A percentile compares a stretch with the other conserved stretches of the same genome.
Evolutionary conservation across 1,140 invertebrate genomes (phyloP).

Genomic region (Drosophila aff.): DNA sequence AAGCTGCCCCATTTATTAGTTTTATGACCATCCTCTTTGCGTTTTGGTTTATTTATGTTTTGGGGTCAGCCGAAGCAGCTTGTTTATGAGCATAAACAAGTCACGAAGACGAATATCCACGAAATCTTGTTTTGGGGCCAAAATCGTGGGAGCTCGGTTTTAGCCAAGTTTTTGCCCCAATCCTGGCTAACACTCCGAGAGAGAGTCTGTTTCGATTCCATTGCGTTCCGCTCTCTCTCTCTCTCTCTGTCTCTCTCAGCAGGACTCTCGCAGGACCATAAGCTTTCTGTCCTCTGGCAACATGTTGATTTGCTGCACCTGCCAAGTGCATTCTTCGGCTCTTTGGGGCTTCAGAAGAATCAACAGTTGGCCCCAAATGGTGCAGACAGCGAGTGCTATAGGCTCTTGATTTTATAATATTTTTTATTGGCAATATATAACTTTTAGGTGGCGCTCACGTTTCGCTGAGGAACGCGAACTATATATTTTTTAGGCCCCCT

Average conservation of each 20-base stretch:
- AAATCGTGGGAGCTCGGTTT: constrained; percentile 25
- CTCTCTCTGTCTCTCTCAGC: neutral
- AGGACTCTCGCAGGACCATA: neutral
- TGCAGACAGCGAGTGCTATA: constrained; percentile 5
- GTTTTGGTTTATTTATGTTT: constrained; percentile 33
- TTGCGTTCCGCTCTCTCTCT: constrained; percentile 44
- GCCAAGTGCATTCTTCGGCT: constrained; percentile 20
- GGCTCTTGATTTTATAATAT: constrained; percentile 18
- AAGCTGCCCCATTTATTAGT: neutral
- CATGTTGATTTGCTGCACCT: constrained; percentile 60
- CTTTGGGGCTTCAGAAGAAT: constrained; percentile 14
- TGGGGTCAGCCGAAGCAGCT: constrained; percentile 36
- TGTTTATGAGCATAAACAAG: constrained; percentile 42
- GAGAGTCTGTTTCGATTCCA: constrained; percentile 51
- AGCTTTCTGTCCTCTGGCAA: constrained; percentile 42
- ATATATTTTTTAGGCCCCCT: constrained; percentile 23
- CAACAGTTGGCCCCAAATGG: constrained; percentile 66
- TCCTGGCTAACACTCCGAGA: constrained; percentile 38
- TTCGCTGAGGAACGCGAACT: neutral
- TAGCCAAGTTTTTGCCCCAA: constrained; percentile 39
- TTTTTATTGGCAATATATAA: constrained; percentile 12
- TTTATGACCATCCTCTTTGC: neutral
- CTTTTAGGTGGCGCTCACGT: constrained; percentile 11
- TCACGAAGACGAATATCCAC: constrained; percentile 20
- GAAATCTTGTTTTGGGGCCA: constrained; percentile 38